Percentiles rank a stretch among this genome's conserved stretches.
phyloP scores from a whole-genome alignment of 2,888 invertebrate species.

The Tolmerus cingulatus region DNA sequence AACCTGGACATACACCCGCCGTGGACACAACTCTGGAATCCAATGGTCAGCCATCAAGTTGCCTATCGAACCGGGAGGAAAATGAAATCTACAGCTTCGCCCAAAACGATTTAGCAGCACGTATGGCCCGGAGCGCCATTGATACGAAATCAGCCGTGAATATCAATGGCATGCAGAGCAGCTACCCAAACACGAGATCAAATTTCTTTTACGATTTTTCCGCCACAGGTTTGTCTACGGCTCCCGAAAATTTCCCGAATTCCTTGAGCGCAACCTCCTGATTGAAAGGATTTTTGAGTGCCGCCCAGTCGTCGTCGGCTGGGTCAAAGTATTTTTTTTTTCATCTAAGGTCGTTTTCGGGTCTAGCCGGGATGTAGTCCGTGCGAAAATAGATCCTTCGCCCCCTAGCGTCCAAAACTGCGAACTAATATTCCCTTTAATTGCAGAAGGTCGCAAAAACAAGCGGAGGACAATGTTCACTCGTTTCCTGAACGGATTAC shows the following conservation, averaged over 20 bases:
- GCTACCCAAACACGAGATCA: conserved; percentile 60
- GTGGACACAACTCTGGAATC: conserved; percentile 28
- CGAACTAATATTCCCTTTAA: conserved; percentile 46
- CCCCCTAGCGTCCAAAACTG: neutral
- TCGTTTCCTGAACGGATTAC: conserved; percentile 61
- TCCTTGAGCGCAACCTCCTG: conserved; percentile 21
- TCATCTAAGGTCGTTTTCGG: neutral
- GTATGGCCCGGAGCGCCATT: conserved; percentile 70
- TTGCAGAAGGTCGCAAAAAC: conserved; percentile 59
- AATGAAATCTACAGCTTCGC: conserved; percentile 91
- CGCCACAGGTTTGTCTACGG: conserved; percentile 59
- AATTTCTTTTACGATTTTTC: conserved; percentile 64
- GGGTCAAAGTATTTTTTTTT: neutral
- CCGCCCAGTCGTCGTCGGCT: no score
- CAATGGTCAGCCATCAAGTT: conserved; percentile 81
- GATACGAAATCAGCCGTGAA: conserved; percentile 70
- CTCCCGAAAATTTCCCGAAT: conserved; percentile 1
- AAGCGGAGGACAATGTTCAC: conserved; percentile 62
- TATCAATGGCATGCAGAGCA: conserved; percentile 62
- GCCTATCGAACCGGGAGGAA: conserved; percentile 88
- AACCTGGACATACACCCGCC: neutral
- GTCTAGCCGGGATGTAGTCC: neutral
- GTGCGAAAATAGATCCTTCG: neutral
- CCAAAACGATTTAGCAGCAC: conserved; percentile 82
- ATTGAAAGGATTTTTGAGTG: neutral